phyloP scores from a whole-genome alignment of 1,140 invertebrate genomes.

The Anastatus disparis region DNA sequence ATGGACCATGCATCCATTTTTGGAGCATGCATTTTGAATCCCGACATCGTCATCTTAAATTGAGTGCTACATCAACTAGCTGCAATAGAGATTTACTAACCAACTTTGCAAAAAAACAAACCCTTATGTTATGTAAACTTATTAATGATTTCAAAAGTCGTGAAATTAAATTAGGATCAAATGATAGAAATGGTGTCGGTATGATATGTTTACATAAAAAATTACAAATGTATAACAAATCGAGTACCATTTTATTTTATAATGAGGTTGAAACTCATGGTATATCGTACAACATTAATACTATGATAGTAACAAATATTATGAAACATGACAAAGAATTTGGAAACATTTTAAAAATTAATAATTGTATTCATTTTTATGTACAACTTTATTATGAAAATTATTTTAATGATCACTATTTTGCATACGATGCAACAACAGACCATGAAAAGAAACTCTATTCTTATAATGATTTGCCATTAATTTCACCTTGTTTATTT shows the following conservation, averaged over 20 bases:
- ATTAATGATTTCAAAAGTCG: background rate
- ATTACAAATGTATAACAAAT: background rate
- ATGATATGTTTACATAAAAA: background rate
- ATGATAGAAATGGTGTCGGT: background rate
- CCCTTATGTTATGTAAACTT: background rate
- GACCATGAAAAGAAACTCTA: too few relatives aligned
- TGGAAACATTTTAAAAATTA: conserved; percentile 5
- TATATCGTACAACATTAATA: background rate
- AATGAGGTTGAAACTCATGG: background rate
- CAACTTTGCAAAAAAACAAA: background rate
- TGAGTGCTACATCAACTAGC: background rate
- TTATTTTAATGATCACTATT: conserved; percentile 3
- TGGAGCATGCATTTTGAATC: conserved; percentile 1
- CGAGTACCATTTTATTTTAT: background rate
- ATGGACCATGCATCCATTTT: background rate
- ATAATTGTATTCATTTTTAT: background rate
- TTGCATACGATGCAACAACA: background rate
- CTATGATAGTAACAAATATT: too few relatives aligned
- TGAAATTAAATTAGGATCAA: background rate
- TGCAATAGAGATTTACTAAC: background rate
- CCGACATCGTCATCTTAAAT: background rate
- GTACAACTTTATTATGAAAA: background rate
- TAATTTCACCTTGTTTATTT: too few relatives aligned
- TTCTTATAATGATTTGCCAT: too few relatives aligned
- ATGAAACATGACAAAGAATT: background rate